Conservation (phyloP, 2,113 vertebrate genomes). For the Emydura subglobosa region DNA sequence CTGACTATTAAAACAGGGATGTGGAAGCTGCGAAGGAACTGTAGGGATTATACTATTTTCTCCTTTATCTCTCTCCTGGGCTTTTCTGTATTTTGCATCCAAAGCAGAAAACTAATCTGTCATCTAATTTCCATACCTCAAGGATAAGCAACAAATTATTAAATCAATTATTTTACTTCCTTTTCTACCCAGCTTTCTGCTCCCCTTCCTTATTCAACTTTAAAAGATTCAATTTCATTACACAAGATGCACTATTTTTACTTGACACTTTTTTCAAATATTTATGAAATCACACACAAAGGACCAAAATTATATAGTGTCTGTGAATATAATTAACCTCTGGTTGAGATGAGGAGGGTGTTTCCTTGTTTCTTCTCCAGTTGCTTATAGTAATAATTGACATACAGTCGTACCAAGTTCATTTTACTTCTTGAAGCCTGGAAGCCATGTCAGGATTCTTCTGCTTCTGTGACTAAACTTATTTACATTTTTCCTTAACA, state of each 20-base stretch:
- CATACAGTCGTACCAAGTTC: background rate
- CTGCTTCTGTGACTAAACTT: background rate
- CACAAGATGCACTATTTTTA: background rate
- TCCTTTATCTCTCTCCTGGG: background rate
- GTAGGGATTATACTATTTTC: slow-evolving; percentile 6
- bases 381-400: background rate
- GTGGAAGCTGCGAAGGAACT: background rate
- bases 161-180: slow-evolving; percentile 2
- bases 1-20: background rate
- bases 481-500: background rate
- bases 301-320: background rate
- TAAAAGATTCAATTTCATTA: background rate
- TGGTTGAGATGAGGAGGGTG: background rate
- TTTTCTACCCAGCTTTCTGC: background rate
- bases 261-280: slow-evolving; percentile 42
- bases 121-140: slow-evolving; percentile 6
- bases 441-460: background rate
- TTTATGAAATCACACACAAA: slow-evolving; percentile 21
- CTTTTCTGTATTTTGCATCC: slow-evolving; percentile 37
- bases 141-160: slow-evolving; percentile 27
- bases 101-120: slow-evolving; percentile 36
- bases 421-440: background rate
- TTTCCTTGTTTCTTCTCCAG: background rate
- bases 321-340: background rate
- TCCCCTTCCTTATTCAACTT: slow-evolving; percentile 32